A percentile compares a stretch with the other conserved stretches of the same genome.
Conservation (phyloP, 2,797 vertebrate species). For the Syngnathus rostellatus region DNA sequence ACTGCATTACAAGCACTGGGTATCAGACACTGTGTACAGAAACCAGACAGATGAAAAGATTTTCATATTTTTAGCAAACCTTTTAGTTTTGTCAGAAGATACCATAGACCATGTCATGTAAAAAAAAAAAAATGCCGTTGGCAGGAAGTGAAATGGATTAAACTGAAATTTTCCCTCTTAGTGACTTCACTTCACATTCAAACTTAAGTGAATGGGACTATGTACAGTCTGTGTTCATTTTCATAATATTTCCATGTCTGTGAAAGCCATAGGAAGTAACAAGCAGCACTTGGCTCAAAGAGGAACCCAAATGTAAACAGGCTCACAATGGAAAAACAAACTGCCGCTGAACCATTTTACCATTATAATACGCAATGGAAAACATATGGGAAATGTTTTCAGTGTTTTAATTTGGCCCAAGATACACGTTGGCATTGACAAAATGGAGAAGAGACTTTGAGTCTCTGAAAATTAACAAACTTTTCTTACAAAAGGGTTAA, state of each 20-base stretch:
- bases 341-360: constrained; percentile 26
- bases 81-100: background rate
- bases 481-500: background rate
- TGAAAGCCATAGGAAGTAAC: constrained; percentile 32
- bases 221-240: constrained; percentile 33
- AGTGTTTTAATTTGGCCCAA: constrained; percentile 11
- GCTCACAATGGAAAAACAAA: constrained; percentile 32
- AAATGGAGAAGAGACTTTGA: background rate
- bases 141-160: background rate
- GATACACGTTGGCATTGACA: constrained; percentile 11
- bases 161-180: background rate
- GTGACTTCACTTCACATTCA: background rate
- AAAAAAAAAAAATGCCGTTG: background rate
- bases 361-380: constrained; percentile 10
- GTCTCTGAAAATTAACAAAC: background rate
- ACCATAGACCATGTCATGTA: no score
- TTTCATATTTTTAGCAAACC: background rate
- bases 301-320: constrained; percentile 6
- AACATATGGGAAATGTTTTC: constrained; percentile 24
- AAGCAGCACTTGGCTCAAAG: constrained; percentile 17
- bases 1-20: background rate
- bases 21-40: background rate
- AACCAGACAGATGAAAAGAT: background rate
- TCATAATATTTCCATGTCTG: constrained; percentile 57
- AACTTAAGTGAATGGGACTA: constrained; percentile 12